phyloP scores from a whole-genome alignment of 1,140 invertebrate species.

The Stenopsyche tienmushanensis region DNA sequence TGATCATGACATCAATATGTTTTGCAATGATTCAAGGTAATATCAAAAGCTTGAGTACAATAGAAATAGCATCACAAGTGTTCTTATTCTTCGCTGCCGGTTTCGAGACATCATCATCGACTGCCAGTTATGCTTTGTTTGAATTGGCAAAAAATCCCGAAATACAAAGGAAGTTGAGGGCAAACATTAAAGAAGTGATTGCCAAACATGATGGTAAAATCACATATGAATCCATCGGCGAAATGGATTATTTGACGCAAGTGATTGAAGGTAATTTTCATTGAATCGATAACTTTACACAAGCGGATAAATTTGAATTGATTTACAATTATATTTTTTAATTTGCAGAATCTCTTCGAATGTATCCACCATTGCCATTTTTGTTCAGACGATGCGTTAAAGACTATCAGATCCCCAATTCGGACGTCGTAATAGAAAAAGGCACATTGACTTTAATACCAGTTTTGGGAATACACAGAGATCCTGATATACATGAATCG shows the following conservation, averaged over 20 bases:
- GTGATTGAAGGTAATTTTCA: constrained; percentile 46
- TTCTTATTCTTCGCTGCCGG: constrained; percentile 47
- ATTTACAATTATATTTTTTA: neutral
- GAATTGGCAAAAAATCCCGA: constrained; percentile 56
- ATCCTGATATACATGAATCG: constrained; percentile 58
- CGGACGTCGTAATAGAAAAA: constrained; percentile 59
- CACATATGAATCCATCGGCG: constrained; percentile 55
- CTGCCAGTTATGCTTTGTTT: constrained; percentile 51
- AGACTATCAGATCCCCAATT: constrained; percentile 59
- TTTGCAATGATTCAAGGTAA: neutral
- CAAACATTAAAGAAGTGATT: constrained; percentile 44
- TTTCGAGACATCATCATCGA: constrained; percentile 46
- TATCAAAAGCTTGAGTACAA: neutral
- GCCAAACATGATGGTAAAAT: constrained; percentile 49
- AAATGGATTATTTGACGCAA: constrained; percentile 49
- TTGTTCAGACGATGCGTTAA: constrained; percentile 59
- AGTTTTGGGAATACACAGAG: constrained; percentile 62
- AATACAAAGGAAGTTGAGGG: constrained; percentile 49
- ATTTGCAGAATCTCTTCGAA: constrained; percentile 62
- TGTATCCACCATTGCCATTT: constrained; percentile 61
- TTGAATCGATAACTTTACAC: neutral
- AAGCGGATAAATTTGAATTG: no score
- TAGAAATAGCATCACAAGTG: constrained; percentile 23
- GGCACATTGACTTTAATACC: constrained; percentile 63
- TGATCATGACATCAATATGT: neutral